phyloP scores from a whole-genome alignment of 2,113 vertebrate species.

The Cnemophilus loriae region DNA sequence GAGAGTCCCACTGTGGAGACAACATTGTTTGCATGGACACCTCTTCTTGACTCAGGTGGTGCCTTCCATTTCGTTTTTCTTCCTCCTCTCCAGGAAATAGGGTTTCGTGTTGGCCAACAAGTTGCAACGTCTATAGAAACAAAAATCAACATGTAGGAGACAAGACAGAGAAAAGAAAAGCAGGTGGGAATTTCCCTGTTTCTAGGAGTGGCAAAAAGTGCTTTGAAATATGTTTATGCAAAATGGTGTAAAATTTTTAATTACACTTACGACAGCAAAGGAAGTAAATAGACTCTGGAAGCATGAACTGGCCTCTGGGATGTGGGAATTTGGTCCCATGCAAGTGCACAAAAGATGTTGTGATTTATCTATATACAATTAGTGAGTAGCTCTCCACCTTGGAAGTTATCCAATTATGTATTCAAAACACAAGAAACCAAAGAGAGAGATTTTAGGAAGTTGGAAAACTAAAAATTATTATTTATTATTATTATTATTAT shows the following conservation, averaged over 20 bases:
- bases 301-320: neutral
- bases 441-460: neutral
- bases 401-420: neutral
- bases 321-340: neutral
- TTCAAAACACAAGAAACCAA: neutral
- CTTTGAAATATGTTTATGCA: conserved; percentile 12
- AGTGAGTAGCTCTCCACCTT: neutral
- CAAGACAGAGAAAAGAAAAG: neutral
- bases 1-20: neutral
- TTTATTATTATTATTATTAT: neutral
- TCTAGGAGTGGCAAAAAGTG: conserved; percentile 11
- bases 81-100: neutral
- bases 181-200: neutral
- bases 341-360: neutral
- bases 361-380: neutral
- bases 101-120: neutral
- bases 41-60: neutral
- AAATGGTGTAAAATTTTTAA: conserved; percentile 14
- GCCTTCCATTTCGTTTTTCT: neutral
- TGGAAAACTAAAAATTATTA: neutral
- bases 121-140: neutral
- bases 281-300: neutral
- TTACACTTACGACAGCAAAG: neutral
- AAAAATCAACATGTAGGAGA: neutral
- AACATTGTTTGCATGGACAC: neutral